Conservation (phyloP, 2,113 vertebrate species). For the Vimba vimba region DNA sequence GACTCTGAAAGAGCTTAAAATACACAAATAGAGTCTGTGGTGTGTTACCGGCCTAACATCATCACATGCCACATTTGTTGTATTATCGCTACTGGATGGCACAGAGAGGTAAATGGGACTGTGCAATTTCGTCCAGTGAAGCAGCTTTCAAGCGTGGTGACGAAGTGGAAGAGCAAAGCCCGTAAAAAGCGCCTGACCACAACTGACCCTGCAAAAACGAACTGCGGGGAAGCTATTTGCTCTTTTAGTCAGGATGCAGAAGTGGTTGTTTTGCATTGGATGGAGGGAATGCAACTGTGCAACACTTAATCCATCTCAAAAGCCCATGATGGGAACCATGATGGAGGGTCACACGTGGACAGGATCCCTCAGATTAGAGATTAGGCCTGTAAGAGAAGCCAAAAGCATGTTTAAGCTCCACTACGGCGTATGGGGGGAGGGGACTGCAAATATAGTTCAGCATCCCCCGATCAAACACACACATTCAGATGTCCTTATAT, state of each 20-base stretch:
- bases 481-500: neutral
- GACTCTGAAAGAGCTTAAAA: neutral
- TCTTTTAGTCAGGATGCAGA: neutral
- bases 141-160: neutral
- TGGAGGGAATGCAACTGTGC: neutral
- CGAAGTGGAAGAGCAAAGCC: neutral
- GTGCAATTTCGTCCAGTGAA: neutral
- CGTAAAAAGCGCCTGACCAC: slow-evolving; percentile 14
- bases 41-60: slow-evolving; percentile 4
- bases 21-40: neutral
- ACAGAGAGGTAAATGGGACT: neutral
- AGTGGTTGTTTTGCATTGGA: slow-evolving; percentile 1
- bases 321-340: neutral
- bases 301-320: slow-evolving; percentile 23
- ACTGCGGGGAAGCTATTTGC: slow-evolving; percentile 4
- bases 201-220: neutral
- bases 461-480: neutral
- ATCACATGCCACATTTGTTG: neutral
- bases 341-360: slow-evolving; percentile 32
- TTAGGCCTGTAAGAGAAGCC: slow-evolving; percentile 38
- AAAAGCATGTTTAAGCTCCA: slow-evolving; percentile 28
- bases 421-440: neutral
- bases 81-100: neutral
- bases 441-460: neutral
- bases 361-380: slow-evolving; percentile 35